phyloP scores from a whole-genome alignment of 2,888 invertebrate genomes.

The Drosophila pseudotakahashii region DNA sequence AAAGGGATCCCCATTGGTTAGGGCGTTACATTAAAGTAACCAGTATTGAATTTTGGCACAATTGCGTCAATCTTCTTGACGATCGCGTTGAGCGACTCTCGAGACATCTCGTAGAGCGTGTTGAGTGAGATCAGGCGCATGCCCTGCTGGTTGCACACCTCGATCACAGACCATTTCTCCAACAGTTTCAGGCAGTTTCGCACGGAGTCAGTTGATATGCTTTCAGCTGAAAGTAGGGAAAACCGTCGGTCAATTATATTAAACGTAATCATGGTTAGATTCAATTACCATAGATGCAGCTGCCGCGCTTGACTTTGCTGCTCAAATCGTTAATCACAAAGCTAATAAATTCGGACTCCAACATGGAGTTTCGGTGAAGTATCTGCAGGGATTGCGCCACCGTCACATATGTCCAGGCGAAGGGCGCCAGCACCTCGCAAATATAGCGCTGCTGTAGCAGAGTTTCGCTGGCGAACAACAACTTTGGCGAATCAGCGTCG shows the following conservation, averaged over 20 bases:
- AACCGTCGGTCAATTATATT: background rate
- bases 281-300: conserved; percentile 87
- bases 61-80: conserved; percentile 80
- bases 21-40: conserved; percentile 44
- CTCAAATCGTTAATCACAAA: conserved; percentile 88
- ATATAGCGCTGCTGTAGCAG: conserved; percentile 85
- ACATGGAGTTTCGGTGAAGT: conserved; percentile 84
- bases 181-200: conserved; percentile 93
- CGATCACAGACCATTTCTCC: conserved; percentile 92
- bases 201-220: conserved; percentile 93
- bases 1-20: conserved; percentile 24
- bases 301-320: conserved; percentile 86
- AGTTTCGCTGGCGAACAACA: conserved; percentile 72
- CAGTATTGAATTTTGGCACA: conserved; percentile 77
- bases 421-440: conserved; percentile 88
- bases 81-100: conserved; percentile 80
- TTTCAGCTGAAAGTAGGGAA: conserved; percentile 88
- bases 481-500: conserved; percentile 52
- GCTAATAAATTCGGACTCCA: conserved; percentile 89
- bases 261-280: background rate
- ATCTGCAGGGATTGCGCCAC: conserved; percentile 86
- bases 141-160: conserved; percentile 85
- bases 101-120: conserved; percentile 84
- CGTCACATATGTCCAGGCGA: conserved; percentile 90
- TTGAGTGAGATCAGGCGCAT: conserved; percentile 85